Base-by-base conservation (phyloP, 2,888 invertebrate genomes). In the Mylabris sibirica region DNA sequence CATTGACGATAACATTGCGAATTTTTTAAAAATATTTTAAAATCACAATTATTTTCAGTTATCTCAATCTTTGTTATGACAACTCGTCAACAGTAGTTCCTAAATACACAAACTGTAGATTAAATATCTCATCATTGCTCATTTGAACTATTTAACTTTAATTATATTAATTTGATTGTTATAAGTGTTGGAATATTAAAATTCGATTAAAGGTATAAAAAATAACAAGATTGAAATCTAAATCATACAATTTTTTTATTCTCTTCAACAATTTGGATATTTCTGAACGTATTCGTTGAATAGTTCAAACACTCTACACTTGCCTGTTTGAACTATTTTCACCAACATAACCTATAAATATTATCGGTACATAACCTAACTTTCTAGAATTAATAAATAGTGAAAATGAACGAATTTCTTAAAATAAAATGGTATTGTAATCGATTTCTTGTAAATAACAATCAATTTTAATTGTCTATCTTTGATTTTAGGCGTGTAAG, bases 1-100 rank as follows among this genome's bases (percentile, higher is more conserved):
- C 84, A 96, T 89, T 44, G 93, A 90, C 8, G 94, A 93, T 75
- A 96, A 86, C 95, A 96, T 96, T 81, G 82, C 89, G 35, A 22
- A 20, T 14, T 64, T n/a, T n/a, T 44, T 8, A 5, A 8, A 44
- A 17, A 44, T 44, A 3, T 44, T 44, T 3, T n/a, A 44, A 17
- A 44, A 17, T 44, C 4, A 8, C n/a, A 2, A 44, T 2, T 2
- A 44, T 6, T 44, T 44, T 5, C 17, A 44, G 1, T 14, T 38
- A 12, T 1, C 6, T 11, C 5, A 44, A 44, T 17, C 2, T 44
- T 44, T 44, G 17, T 44, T 44, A n/a, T 44, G 44, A 17, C 44
- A 44, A 44, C 44, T 44, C n/a, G 44, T 44, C 17, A 53, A 66
- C 53, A 61, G 61, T 66, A 66, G 66, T 11, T 61, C 8, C 0